Evolutionary conservation across 2,888 invertebrate genomes (phyloP).

Genomic region (Melipona bicolor): DNA sequence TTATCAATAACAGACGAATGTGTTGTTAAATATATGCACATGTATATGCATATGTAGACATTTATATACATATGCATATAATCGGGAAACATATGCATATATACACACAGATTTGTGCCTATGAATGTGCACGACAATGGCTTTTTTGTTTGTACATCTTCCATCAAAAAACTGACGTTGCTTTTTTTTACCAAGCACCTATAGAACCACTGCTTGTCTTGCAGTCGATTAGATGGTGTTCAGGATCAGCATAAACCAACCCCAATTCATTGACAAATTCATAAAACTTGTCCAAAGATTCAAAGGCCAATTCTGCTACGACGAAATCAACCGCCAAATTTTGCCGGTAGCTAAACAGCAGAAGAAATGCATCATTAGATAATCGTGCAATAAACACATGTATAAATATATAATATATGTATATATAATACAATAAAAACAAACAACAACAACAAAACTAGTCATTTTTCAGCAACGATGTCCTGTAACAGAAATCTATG

Average conservation of each 20-base stretch:
- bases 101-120: constrained; percentile 53
- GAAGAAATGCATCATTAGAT: constrained; percentile 84
- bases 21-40: constrained; percentile 59
- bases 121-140: constrained; percentile 41
- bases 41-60: constrained; percentile 67
- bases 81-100: constrained; percentile 50
- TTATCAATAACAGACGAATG: constrained; percentile 47
- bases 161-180: constrained; percentile 54
- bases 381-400: constrained; percentile 71
- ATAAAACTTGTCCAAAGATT: constrained; percentile 92
- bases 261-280: constrained; percentile 94
- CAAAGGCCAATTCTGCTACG: constrained; percentile 94
- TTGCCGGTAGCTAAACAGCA: constrained; percentile 95
- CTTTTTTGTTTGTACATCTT: constrained; percentile 51
- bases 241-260: constrained; percentile 89
- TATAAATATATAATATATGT: constrained; percentile 48
- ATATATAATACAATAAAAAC: constrained; percentile 74
- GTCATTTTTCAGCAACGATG: constrained; percentile 66
- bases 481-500: constrained; percentile 82
- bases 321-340: constrained; percentile 94
- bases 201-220: constrained; percentile 89
- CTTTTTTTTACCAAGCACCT: constrained; percentile 80
- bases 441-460: constrained; percentile 75
- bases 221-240: constrained; percentile 94
- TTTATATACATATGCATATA: constrained; percentile 62